Evolutionary conservation across 2,113 vertebrate genomes (phyloP).

Genomic region (Phaethornis superciliosus): DNA sequence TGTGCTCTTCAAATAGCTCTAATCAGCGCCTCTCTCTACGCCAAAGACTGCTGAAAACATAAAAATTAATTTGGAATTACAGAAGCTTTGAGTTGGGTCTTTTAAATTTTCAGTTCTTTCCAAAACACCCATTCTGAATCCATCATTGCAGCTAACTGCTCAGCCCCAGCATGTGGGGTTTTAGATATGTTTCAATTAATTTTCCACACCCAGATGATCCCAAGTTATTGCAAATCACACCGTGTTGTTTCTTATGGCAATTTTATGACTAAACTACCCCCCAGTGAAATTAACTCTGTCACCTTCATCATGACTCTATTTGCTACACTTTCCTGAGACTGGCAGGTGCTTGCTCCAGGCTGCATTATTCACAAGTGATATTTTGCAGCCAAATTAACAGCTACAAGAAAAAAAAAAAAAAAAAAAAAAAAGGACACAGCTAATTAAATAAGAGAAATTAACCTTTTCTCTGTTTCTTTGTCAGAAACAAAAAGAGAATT

Average conservation of each 20-base stretch:
- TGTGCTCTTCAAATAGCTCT: slow-evolving; percentile 23
- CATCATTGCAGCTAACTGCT: background rate
- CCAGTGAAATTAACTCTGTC: background rate
- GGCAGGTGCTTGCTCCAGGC: slow-evolving; percentile 42
- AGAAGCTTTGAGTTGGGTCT: background rate
- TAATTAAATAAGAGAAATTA: slow-evolving; percentile 15
- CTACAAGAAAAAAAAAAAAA: background rate
- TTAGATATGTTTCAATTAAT: background rate
- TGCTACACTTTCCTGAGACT: background rate
- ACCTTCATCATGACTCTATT: background rate
- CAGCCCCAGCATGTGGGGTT: background rate
- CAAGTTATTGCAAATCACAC: background rate
- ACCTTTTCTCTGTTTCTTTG: background rate
- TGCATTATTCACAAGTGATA: background rate
- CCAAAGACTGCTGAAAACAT: background rate
- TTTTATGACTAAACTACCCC: background rate
- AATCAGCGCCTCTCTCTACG: background rate
- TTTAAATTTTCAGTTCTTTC: slow-evolving; percentile 1
- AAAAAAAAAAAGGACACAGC: rapidly evolving
- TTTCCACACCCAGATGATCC: background rate
- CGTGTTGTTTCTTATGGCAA: slow-evolving; percentile 5
- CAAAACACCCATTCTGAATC: background rate
- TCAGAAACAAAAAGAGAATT: background rate
- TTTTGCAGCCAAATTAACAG: slow-evolving; percentile 31
- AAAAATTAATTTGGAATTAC: slow-evolving; percentile 36